Evolutionary conservation across 2,113 vertebrate genomes (phyloP).

Genomic region (Dendrocopos noguchii): DNA sequence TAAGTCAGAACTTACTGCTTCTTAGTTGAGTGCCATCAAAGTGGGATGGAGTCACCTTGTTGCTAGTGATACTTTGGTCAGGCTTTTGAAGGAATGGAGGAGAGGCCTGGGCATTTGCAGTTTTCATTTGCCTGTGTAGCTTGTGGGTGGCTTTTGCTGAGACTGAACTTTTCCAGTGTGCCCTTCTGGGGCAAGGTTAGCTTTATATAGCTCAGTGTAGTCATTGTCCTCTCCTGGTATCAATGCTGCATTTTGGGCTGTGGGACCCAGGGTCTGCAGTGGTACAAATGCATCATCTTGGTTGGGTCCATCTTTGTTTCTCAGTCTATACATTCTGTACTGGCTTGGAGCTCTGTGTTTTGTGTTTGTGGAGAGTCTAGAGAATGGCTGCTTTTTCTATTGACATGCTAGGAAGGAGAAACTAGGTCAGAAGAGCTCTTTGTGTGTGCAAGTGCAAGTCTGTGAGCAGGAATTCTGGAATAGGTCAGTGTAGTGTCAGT

Average conservation of each 20-base stretch:
- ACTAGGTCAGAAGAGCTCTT: background rate
- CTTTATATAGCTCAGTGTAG: background rate
- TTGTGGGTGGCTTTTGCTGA: background rate
- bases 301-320: background rate
- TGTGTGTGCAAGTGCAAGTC: background rate
- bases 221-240: background rate
- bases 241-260: background rate
- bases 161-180: background rate
- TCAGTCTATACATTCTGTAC: rapidly evolving
- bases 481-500: background rate
- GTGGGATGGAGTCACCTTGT: background rate
- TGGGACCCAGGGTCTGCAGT: background rate
- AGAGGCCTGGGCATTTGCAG: background rate
- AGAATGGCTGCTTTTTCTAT: background rate
- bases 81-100: background rate
- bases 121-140: background rate
- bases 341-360: background rate
- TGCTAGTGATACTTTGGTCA: background rate
- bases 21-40: background rate
- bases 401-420: background rate
- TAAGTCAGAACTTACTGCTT: background rate
- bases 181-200: background rate
- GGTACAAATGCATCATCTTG: background rate
- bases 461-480: background rate
- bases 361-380: background rate